Percentiles rank a stretch among this genome's conserved stretches.
These are phyloP conservation scores for Aphelenchoides fujianensis DNA, from an alignment of 1,140 invertebrate genomes.

Conservation along the genomic window DNA sequence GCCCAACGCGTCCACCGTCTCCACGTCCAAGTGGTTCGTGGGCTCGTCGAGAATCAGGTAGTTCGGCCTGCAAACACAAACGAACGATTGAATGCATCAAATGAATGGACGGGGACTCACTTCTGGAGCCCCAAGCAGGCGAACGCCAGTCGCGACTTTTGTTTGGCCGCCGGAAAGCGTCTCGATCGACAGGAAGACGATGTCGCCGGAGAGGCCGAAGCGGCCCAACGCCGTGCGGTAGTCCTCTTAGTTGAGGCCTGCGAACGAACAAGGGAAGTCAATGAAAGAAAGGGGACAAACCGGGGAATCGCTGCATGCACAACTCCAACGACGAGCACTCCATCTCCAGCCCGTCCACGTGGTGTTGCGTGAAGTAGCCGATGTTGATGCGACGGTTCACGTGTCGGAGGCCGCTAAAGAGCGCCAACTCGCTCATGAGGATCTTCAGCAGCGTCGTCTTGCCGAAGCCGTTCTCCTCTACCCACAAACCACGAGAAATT, in stretches of 20 bases:
- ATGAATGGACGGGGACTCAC: constrained; percentile 20
- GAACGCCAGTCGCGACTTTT: constrained; percentile 48
- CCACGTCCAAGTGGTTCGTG: constrained; percentile 67
- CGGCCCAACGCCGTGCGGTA: constrained; percentile 88
- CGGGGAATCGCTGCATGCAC: constrained; percentile 73
- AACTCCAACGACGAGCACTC: constrained; percentile 82
- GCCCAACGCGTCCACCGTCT: constrained; percentile 92
- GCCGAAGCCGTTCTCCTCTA: constrained; percentile 83
- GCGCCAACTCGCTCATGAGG: constrained; percentile 80
- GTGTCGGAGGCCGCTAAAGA: constrained; percentile 77
- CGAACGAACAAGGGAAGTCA: constrained; percentile 23
- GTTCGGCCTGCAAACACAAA: constrained; percentile 81
- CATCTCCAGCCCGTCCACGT: constrained; percentile 95
- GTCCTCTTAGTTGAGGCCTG: constrained; percentile 86
- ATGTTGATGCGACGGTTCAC: constrained; percentile 87
- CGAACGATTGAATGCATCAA: constrained; percentile 19
- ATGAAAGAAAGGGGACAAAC: constrained; percentile 65
- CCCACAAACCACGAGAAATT: constrained; percentile 72
- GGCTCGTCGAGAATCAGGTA: constrained; percentile 95
- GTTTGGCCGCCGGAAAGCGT: constrained; percentile 76
- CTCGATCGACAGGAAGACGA: constrained; percentile 51
- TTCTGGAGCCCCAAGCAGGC: constrained; percentile 43
- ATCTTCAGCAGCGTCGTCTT: constrained; percentile 94
- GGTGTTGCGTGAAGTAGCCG: constrained; percentile 98
- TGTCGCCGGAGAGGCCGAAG: constrained; percentile 90